Base-by-base conservation (phyloP, 1,140 invertebrate species). In the Pseudoatta argentina region DNA sequence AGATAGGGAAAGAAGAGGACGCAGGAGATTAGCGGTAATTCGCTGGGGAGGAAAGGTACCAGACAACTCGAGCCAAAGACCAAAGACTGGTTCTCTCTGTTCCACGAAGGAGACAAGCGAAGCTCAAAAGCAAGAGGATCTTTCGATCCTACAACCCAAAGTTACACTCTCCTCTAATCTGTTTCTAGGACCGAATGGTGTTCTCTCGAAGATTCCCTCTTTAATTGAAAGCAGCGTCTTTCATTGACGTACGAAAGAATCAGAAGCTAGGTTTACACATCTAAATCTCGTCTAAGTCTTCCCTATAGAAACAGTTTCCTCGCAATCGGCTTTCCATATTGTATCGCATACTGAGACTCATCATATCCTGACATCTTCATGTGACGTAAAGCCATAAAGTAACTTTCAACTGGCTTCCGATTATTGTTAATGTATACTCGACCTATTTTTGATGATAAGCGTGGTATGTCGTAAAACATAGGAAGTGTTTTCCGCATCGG, bases 21-120 rank as follows among this genome's bases (percentile, higher is more conserved):
- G 86, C 61, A 51, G 66, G 72, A 91, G 91, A 92, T 93, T 92
- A 92, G 88, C 79, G 89, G 88, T 93, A 92, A 93, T 93, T 92
- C 92, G 86, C 86, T 83, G 88, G 77, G 55, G 53, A 44, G 27
- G 18, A n/a, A 24, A 18, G 39, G 82, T 61, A 89, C 39, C 48
- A 57, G 75, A 44, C 48, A 88, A 88, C 87, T 75, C 87, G 59
- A 67, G 55, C 53, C 86, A 88, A 66, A 90, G 77, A 79, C 86
- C 78, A 90, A 88, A 75, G 89, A 85, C 89, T 85, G 55, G 51
- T 72, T 66, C 61, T 85, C 81, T 76, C 57, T 63, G 77, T 88
- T 86, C 64, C 59, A 48, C 6, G 75, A 82, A 87, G 87, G 61
- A 85, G 79, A 71, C 77, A 78, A 67, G 57, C 67, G n/a, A 5